phyloP scores from a whole-genome alignment of 2,888 invertebrate genomes.

The Aricia artaxerxes region DNA sequence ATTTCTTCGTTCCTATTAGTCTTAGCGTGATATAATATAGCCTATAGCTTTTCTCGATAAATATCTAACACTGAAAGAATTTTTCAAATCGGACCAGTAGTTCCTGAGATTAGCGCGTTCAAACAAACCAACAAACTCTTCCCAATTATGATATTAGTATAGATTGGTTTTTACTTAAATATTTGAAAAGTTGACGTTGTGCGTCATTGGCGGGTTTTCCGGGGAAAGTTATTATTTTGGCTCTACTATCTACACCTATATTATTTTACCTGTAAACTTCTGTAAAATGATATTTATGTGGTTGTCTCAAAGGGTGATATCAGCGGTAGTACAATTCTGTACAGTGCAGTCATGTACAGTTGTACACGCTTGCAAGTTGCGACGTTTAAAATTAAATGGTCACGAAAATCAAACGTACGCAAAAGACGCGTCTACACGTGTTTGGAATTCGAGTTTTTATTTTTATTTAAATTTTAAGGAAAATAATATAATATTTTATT shows the following conservation, averaged over 20 bases:
- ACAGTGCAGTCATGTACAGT: too few species aligned
- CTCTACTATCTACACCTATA: neutral
- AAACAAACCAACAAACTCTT: too few species aligned
- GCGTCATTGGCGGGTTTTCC: conserved; percentile 25
- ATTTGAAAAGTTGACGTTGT: neutral
- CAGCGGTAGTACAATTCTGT: neutral
- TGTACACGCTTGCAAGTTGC: neutral
- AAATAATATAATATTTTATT: too few species aligned
- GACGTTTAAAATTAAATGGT: conserved; percentile 21
- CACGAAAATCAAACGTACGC: conserved; percentile 14
- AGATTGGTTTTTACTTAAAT: neutral
- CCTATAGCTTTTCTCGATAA: too few species aligned
- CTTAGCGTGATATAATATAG: too few species aligned
- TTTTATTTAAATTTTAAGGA: too few species aligned
- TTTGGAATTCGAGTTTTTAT: neutral
- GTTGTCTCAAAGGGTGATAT: neutral
- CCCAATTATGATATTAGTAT: too few species aligned
- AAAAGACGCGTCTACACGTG: neutral
- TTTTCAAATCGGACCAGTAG: too few species aligned
- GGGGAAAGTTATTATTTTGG: neutral
- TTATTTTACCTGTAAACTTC: neutral
- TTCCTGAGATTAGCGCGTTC: too few species aligned
- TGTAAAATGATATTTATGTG: neutral
- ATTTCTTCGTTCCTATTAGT: too few species aligned
- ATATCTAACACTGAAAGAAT: too few species aligned